These are phyloP conservation scores for Momotus momota DNA, from an alignment of 2,797 vertebrate genomes.

Conservation along the genomic window DNA sequence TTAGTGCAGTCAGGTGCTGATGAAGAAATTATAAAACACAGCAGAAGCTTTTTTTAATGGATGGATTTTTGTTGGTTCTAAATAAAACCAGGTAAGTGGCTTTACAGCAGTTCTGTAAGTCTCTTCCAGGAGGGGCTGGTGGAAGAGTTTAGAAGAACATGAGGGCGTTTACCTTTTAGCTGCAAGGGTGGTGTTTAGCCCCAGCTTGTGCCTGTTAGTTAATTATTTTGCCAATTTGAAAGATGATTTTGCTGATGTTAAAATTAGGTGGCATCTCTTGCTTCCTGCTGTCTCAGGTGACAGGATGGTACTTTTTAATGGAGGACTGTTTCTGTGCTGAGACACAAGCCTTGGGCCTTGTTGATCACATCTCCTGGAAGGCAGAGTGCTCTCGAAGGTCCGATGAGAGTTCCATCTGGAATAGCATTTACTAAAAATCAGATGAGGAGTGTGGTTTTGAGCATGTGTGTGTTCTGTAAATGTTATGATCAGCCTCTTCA, in stretches of 20 bases:
- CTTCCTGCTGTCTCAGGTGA: background rate
- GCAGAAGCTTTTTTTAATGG: background rate
- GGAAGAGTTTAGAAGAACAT: background rate
- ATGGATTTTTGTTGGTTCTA: background rate
- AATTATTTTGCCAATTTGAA: background rate
- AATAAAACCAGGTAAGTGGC: background rate
- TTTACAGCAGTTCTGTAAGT: background rate
- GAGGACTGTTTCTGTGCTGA: background rate
- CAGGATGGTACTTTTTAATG: background rate
- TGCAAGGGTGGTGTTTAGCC: background rate
- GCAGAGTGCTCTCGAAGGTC: background rate
- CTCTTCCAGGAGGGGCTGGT: background rate
- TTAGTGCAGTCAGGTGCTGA: background rate
- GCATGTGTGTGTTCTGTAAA: constrained; percentile 58
- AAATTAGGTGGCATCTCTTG: background rate
- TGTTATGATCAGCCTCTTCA: constrained; percentile 66
- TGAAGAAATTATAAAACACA: background rate
- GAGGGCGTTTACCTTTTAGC: background rate
- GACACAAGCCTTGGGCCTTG: background rate
- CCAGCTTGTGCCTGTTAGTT: rapidly evolving
- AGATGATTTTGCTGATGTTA: background rate
- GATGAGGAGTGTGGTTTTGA: constrained; percentile 11
- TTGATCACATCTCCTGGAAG: background rate
- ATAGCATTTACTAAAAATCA: constrained; percentile 20
- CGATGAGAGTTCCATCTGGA: background rate